Percentiles rank a stretch among this genome's conserved stretches.
Conservation (phyloP, 2,113 vertebrate genomes). For the Pristiophorus japonicus region DNA sequence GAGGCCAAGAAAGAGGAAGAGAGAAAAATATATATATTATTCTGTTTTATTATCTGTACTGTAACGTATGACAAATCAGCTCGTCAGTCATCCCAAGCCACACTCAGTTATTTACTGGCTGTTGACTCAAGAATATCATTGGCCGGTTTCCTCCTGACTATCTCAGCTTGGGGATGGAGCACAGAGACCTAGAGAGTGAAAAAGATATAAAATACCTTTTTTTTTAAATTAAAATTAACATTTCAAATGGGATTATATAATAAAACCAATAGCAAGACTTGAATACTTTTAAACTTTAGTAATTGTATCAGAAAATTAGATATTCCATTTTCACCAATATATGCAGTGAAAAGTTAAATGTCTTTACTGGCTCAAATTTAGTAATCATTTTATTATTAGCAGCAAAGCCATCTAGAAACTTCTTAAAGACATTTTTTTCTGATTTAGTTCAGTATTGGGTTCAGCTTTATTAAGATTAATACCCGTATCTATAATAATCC, state of each 20-base stretch:
- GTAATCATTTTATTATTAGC: background rate
- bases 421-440: background rate
- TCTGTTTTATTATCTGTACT: background rate
- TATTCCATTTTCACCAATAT: background rate
- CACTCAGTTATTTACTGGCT: background rate
- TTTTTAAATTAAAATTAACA: background rate
- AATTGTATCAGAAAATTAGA: background rate
- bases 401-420: background rate
- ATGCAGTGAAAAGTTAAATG: background rate
- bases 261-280: background rate
- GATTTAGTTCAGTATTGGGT: background rate
- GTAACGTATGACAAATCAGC: too few species aligned
- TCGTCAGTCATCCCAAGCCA: background rate
- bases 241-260: background rate
- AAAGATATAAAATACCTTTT: background rate
- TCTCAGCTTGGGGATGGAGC: background rate
- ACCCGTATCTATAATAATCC: background rate
- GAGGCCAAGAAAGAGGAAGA: background rate
- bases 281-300: conserved; percentile 18
- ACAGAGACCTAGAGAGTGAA: background rate
- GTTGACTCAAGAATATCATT: background rate
- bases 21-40: background rate
- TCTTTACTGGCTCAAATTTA: background rate
- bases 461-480: background rate
- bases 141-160: background rate